Base-by-base conservation (phyloP, 2,113 vertebrate genomes). In the Myxocyprinus asiaticus region DNA sequence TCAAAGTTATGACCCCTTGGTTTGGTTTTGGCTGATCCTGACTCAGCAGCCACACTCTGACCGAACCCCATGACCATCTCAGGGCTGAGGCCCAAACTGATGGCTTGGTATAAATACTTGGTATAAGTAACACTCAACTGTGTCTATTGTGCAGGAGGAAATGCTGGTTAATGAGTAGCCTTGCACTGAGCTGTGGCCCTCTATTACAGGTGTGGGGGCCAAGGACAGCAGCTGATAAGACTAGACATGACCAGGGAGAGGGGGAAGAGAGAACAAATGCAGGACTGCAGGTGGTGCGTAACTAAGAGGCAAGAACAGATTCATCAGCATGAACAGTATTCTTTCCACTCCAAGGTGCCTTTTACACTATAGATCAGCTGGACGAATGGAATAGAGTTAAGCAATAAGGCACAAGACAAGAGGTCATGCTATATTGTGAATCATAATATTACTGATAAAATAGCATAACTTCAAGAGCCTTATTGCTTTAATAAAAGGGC, bases 121-220 rank as follows among this genome's bases (percentile, higher is more conserved):
- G 43, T n/a, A n/a, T n/a, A 58, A 14, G 63, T 9, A 48, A 44
- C n/a, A 44, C 59, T 51, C 58, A 72, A 56, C 56, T 66, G 61
- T 68, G 68, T 77, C 62, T 81, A 64, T 67, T 70, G 83, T 76
- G 76, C 83, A 77, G 84, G 85, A 88, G 86, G 83, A 88, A 87
- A 82, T 84, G 4, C 72, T 86, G 81, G 87, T 88, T 88, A 88
- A 87, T 87, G 64, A 87, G 71, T 86, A 86, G 68, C 76, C 51
- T 43, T 9, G 63, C 22, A 43, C 50, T 79, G 81, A 50, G 64
- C 48, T 75, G 70, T 62, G 76, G 82, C 74, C 73, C 83, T 76
- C 76, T 68, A 81, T 76, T 81, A 84, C 87, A 88, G 83, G 87
- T 87, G 87, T 86, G 81, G 70, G 80, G 83, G 87, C 86, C 86